A percentile compares a stretch with the other conserved stretches of the same genome.
These are phyloP conservation scores for Poecilia gillii DNA, from an alignment of 2,797 vertebrate genomes.

Conservation along the genomic window DNA sequence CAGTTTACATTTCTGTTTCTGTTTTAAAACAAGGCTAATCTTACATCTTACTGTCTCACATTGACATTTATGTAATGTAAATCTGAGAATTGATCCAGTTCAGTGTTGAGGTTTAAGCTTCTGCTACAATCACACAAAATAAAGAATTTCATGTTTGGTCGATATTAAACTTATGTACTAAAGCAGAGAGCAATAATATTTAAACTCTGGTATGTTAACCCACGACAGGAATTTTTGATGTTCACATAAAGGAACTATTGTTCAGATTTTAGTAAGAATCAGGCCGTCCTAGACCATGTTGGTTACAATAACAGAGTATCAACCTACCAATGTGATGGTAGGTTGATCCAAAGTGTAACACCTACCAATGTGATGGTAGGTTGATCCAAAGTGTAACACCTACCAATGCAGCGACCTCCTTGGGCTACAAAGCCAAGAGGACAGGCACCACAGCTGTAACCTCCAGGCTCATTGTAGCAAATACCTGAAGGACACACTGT, in stretches of 20 bases:
- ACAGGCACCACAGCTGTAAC: too few relatives aligned
- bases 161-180: not conserved
- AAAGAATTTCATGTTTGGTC: not conserved
- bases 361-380: conserved; percentile 79
- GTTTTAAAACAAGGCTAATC: too few relatives aligned
- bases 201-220: not conserved
- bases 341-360: conserved; percentile 19
- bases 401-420: conserved; percentile 90
- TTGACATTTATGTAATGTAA: too few relatives aligned
- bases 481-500: too few relatives aligned
- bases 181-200: not conserved
- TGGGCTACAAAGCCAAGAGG: too few relatives aligned
- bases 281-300: not conserved
- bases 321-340: too few relatives aligned
- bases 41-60: too few relatives aligned
- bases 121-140: not conserved
- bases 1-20: too few relatives aligned
- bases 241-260: not conserved
- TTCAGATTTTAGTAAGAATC: not conserved
- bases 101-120: not conserved
- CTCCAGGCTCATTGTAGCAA: too few relatives aligned
- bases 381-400: conserved; percentile 42
- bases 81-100: not conserved
- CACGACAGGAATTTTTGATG: not conserved
- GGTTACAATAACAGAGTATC: not conserved